phyloP scores from a whole-genome alignment of 2,888 invertebrate genomes.

The Synanthedon tipuliformis region DNA sequence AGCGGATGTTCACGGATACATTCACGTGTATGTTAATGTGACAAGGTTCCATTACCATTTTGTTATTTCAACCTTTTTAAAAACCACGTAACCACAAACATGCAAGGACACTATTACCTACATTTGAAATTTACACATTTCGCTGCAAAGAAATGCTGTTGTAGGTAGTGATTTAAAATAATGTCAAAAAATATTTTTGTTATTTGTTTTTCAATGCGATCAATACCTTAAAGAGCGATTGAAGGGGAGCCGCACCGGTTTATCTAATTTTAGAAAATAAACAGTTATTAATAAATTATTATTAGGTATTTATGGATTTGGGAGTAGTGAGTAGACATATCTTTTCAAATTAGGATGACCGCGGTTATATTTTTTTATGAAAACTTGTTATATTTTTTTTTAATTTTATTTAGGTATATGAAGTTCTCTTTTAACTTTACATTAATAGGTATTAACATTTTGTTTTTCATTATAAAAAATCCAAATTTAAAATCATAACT shows the following conservation, averaged over 20 bases:
- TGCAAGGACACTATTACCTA: too few relatives aligned
- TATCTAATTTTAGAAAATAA: constrained; percentile 22
- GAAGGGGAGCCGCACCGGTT: constrained; percentile 35
- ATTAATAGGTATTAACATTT: too few relatives aligned
- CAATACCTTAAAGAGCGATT: constrained; percentile 32
- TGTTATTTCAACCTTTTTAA: too few relatives aligned
- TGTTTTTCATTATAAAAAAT: too few relatives aligned
- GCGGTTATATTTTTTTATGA: neutral
- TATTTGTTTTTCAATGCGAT: neutral
- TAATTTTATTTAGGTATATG: too few relatives aligned
- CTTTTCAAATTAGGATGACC: neutral
- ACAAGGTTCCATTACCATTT: too few relatives aligned
- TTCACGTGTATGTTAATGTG: too few relatives aligned
- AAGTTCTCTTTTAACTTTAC: too few relatives aligned
- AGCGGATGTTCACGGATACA: too few relatives aligned
- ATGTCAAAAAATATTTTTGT: neutral
- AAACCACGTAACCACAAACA: too few relatives aligned
- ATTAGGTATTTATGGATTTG: neutral
- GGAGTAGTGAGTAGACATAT: neutral
- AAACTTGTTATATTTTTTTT: neutral
- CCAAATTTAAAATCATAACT: too few relatives aligned
- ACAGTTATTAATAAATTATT: neutral
- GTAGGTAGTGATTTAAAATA: neutral
- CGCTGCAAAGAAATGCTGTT: neutral
- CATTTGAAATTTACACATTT: neutral